Base-by-base conservation (phyloP, 2,113 vertebrate genomes). In the Nannobrachium achirus region DNA sequence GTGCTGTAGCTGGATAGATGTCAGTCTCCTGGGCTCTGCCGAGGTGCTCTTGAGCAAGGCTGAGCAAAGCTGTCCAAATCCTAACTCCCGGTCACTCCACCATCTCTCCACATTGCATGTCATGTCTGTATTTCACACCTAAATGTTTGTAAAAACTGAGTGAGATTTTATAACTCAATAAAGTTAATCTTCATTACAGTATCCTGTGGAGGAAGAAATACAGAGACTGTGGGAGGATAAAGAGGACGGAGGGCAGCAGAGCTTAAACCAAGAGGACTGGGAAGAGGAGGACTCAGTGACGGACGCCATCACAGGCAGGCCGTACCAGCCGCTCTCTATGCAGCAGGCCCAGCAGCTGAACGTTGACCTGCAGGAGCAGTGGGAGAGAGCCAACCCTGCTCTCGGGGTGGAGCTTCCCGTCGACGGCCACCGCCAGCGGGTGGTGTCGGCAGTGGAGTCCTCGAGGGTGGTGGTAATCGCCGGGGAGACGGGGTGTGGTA, bases 401-500 rank as follows among this genome's bases (percentile, higher is more conserved):
- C 89, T 90, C 56, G 90, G 92, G 6, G 86, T 89, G 50, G 86
- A 86, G 1, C 94, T 99, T 9, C 98, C 97, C 0, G 95, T 95
- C 0, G 97, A 98, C 52, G 79, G 88, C 1, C 95, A 99, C 77
- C 87, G 93, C 52, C 89, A 96, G 80, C 90, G 88, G 0, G 94
- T 99, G 73, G 78, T 98, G 10, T 92, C 87, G 0, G 92, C 94
- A 0, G 93, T 98, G 8, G 92, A 92, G 60, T 89, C 92, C 56
- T 94, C 96, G 57, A 93, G 91, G 0, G 96, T 97, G 7, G 92
- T 97, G 8, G 95, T 99, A 61, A 94, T 99, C 1, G 94, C 95
- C 0, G 98, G 98, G 4, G 97, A 98, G 81, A 99, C 98, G 0
- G 98, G 98, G 46, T 99, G 98, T 0, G 98, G 98, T 10, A 99